These are phyloP conservation scores for Cheilosia urbana DNA, from an alignment of 2,888 invertebrate genomes.

Conservation along the genomic window DNA sequence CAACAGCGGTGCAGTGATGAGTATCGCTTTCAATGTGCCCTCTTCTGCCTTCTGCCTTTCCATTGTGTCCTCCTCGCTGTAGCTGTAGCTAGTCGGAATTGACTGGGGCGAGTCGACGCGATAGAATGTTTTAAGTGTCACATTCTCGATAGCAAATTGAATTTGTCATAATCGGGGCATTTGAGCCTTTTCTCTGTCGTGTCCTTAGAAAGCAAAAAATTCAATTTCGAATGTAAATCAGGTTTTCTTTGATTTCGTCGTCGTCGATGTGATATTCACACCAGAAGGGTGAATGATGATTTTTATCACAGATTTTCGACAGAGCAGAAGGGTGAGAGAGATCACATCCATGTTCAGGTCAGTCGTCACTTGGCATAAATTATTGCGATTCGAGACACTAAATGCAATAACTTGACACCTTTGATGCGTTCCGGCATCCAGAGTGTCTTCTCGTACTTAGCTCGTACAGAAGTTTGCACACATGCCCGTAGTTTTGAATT, in stretches of 20 bases:
- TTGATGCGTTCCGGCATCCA: conserved; percentile 35
- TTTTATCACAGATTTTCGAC: conserved; percentile 49
- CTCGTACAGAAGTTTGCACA: not conserved
- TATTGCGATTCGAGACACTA: conserved; percentile 48
- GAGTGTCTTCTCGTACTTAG: conserved; percentile 11
- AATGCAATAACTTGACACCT: conserved; percentile 69
- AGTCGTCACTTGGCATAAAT: conserved; percentile 43
- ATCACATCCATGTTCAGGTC: conserved; percentile 12
- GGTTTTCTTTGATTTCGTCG: conserved; percentile 77
- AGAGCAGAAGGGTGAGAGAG: not conserved
- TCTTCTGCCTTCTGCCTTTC: not conserved
- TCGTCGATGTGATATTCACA: conserved; percentile 65
- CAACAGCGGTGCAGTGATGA: conserved; percentile 65
- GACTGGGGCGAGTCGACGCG: not conserved
- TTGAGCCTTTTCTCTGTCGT: conserved; percentile 65
- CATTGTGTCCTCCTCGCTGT: not conserved
- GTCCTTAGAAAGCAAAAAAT: conserved; percentile 76
- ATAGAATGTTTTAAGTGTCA: conserved; percentile 71
- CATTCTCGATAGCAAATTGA: conserved; percentile 78
- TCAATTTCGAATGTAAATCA: conserved; percentile 82
- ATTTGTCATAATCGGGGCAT: conserved; percentile 78
- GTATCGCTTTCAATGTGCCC: conserved; percentile 67
- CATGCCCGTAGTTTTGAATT: conserved; percentile 40
- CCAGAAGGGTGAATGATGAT: conserved; percentile 46
- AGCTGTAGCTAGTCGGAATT: not conserved